Base-by-base conservation (phyloP, 2,888 invertebrate genomes). In the Chloroclysta siterata region DNA sequence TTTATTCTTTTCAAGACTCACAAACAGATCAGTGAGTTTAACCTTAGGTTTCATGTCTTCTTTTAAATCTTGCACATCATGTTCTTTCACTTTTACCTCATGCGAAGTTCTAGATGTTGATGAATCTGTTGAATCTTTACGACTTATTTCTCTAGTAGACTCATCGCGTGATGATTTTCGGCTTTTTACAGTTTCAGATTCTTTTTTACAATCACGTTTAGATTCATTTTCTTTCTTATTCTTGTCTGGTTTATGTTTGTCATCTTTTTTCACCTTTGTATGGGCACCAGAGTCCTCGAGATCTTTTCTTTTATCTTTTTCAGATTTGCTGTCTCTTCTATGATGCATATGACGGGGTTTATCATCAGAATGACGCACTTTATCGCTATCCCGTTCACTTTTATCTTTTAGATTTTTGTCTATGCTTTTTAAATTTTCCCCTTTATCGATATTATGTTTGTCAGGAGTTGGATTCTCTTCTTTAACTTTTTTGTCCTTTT, bases 51-150 rank as follows among this genome's bases (percentile, higher is more conserved):
- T 89, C 0, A 68, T 53, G 11, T 93, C 93, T 56, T 93, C 92
- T 76, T 88, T 93, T 11, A 69, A 55, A 15, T 93, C 93, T 69
- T 70, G 75, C 47, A 67, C 76, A 52, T 93, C 92, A 52, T 79
- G 69, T 65, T 93, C 93, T 77, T 88, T 93, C 52, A 54, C 33
- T 65, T 61, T 65, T 1, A 42, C 90, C 74, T 93, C 93, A 59
- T 93, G 87, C 7, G 93, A 93, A 44, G 89, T 80, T 76, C 89
- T 84, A 15, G 93, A 93, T 14, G 91, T 82, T 47, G 90, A 85
- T 5, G 93, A 93, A 72, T 93, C 93, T 14, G 93, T 93, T 8
- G 93, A 93, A 83, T 93, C 93, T 80, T 93, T 93, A 6, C 93
- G 84, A 72, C 81, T 81, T 11, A 93, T 77, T 66, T 93, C 93